These are phyloP conservation scores for Stenotaenia linearis DNA, from an alignment of 2,888 invertebrate genomes.

Conservation along the genomic window DNA sequence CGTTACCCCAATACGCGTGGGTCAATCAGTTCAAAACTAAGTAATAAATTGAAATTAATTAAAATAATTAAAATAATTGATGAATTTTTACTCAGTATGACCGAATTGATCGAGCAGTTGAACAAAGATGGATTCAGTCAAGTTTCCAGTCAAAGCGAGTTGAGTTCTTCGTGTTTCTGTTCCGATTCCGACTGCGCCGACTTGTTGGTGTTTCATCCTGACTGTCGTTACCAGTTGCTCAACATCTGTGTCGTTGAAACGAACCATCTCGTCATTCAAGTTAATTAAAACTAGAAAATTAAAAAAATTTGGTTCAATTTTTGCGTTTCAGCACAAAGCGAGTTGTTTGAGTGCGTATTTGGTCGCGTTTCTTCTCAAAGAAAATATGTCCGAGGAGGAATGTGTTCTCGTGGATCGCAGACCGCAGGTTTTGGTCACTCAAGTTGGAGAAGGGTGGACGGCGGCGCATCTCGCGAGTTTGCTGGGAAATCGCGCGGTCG, in stretches of 20 bases:
- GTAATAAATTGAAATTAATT: background rate
- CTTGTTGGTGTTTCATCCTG: constrained; percentile 24
- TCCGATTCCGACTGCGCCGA: constrained; percentile 11
- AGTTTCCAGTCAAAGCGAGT: background rate
- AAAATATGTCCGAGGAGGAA: background rate
- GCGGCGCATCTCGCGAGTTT: constrained; percentile 28
- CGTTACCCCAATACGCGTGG: constrained; percentile 29
- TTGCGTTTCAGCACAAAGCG: background rate
- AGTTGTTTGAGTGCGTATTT: constrained; percentile 10
- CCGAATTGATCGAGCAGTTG: background rate
- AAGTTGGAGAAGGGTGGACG: background rate
- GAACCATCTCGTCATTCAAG: constrained; percentile 26
- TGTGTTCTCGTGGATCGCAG: too few relatives aligned
- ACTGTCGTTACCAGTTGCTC: background rate
- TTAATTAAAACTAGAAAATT: background rate
- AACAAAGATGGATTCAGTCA: background rate
- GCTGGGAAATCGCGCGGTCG: background rate
- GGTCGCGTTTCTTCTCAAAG: background rate
- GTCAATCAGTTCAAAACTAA: constrained; percentile 29
- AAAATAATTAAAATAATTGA: background rate
- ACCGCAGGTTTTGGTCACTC: background rate
- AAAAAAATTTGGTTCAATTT: background rate
- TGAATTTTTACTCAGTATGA: background rate
- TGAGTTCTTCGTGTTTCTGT: background rate
- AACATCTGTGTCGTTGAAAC: background rate